Percentiles rank a stretch among this genome's conserved stretches.
Evolutionary conservation across 64 coral and sea anemone genomes (phyloP).

Genomic region (Pachyseris speciosa): DNA sequence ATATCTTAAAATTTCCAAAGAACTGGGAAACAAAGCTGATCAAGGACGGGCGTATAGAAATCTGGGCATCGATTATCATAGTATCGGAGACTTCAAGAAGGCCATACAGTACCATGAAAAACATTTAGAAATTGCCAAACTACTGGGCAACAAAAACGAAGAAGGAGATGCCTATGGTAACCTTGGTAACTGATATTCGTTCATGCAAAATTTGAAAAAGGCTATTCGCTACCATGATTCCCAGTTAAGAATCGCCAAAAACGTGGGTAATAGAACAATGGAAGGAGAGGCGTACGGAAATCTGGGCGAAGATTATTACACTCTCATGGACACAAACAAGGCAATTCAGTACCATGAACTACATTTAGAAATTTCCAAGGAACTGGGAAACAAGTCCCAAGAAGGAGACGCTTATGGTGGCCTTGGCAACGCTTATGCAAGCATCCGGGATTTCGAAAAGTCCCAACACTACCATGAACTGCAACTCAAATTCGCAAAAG

Average conservation of each 20-base stretch:
- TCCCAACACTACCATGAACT: not conserved
- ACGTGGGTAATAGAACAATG: not conserved
- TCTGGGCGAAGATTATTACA: not conserved
- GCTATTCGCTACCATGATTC: slow-evolving; percentile 10
- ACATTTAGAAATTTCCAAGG: not conserved
- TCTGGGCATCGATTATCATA: not conserved
- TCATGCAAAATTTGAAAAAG: not conserved
- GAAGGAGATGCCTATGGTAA: not conserved
- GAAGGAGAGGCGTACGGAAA: slow-evolving; percentile 16
- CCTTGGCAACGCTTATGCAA: not conserved
- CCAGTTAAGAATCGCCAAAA: not conserved
- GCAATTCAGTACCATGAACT: not conserved
- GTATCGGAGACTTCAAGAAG: not conserved
- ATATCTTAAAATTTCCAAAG: not conserved
- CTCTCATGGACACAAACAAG: not conserved
- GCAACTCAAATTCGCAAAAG: not conserved
- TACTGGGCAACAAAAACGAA: not conserved
- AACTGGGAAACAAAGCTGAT: not conserved
- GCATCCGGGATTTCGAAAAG: not conserved
- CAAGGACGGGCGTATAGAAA: not conserved
- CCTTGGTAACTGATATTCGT: not conserved
- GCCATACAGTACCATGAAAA: slow-evolving; percentile 20
- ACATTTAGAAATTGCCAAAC: not conserved
- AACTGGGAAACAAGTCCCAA: not conserved
- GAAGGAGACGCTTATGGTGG: not conserved